Base-by-base conservation (phyloP, 2,113 vertebrate genomes). In the Xyrauchen texanus region DNA sequence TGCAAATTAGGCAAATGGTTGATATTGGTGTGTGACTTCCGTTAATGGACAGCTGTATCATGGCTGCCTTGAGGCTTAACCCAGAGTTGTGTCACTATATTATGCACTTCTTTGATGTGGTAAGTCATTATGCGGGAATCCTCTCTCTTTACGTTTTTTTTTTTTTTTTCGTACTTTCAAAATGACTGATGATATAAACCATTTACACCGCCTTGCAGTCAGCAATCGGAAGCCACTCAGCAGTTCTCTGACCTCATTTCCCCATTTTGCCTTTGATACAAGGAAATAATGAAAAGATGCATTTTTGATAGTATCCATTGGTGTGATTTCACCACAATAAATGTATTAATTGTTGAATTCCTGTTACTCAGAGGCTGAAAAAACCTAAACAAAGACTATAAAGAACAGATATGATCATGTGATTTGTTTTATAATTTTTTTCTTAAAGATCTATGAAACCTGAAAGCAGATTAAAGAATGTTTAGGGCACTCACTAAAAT, bases 241-340 rank as follows among this genome's bases (percentile, higher is more conserved):
- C 85, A 81, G 5, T 78, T 84, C 63, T 61, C 5, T 82, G 85
- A 81, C 82, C 82, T 81, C 74, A 58, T 76, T 86, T 77, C 21
- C 21, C 21, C 21, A 60, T 12, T 34, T 2, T 47, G 7, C 5
- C 60, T 72, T 47, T 12, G 44, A 46, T 60, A 0, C 12, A 74
- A 51, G 71, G 45, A 73, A 73, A 62, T 34, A 47, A 15, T 58
- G n/a, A 13, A 0, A 15, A 72, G 16, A 62, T 10, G 7, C 3
- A 0, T 45, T 45, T 53, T 4, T n/a, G 1, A 52, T 8, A 72
- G 4, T 8, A 60, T 72, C 12, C 44, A 42, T 45, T 10, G 7
- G 8, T 34, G 21, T 34, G 21, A 34, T 34, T 34, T 34, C 21
- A 34, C 21, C 21, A 34, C 21, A 34, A 34, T 34, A 34, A 34